Evolutionary conservation across 2,113 vertebrate genomes (phyloP).

Genomic region (Siniperca chuatsi): DNA sequence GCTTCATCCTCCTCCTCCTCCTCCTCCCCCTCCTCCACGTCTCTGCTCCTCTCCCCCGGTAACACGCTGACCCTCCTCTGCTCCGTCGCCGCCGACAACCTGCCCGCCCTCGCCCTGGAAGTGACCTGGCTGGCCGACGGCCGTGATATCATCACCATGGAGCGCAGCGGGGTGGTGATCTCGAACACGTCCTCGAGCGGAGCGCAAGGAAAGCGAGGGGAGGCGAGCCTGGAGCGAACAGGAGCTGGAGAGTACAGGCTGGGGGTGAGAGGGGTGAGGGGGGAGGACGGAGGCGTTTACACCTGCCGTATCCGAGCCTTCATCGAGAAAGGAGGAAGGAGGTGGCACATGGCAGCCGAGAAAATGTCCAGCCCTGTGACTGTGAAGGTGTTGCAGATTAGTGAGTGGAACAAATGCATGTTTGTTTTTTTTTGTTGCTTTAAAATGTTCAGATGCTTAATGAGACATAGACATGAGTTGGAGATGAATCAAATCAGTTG

Average conservation of each 20-base stretch:
- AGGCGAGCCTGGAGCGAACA: slow-evolving; percentile 68
- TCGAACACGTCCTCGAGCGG: slow-evolving; percentile 51
- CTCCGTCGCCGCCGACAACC: slow-evolving; percentile 70
- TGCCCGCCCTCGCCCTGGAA: slow-evolving; percentile 76
- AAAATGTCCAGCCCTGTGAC: slow-evolving; percentile 77
- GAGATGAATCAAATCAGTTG: not conserved
- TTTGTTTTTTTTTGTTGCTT: not conserved
- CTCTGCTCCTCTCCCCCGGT: slow-evolving; percentile 65
- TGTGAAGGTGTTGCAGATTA: slow-evolving; percentile 75
- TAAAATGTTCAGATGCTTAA: not conserved
- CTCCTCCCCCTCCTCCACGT: slow-evolving; percentile 58
- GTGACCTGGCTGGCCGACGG: slow-evolving; percentile 80
- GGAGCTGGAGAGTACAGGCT: slow-evolving; percentile 73
- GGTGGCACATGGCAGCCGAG: slow-evolving; percentile 81
- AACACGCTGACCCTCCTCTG: slow-evolving; percentile 80
- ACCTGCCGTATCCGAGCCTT: slow-evolving; percentile 77
- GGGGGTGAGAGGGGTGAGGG: slow-evolving; percentile 61
- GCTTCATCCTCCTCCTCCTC: slow-evolving; percentile 53
- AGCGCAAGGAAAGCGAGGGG: slow-evolving; percentile 29
- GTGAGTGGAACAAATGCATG: slow-evolving; percentile 74
- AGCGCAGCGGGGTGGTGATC: slow-evolving; percentile 78
- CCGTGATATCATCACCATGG: slow-evolving; percentile 75
- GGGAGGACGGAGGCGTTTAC: slow-evolving; percentile 76
- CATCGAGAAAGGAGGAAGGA: slow-evolving; percentile 67
- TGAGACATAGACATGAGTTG: not conserved